Percentiles rank a stretch among this genome's conserved stretches.
Evolutionary conservation across 2,888 invertebrate genomes (phyloP).

Genomic region (Xylophagus ater): DNA sequence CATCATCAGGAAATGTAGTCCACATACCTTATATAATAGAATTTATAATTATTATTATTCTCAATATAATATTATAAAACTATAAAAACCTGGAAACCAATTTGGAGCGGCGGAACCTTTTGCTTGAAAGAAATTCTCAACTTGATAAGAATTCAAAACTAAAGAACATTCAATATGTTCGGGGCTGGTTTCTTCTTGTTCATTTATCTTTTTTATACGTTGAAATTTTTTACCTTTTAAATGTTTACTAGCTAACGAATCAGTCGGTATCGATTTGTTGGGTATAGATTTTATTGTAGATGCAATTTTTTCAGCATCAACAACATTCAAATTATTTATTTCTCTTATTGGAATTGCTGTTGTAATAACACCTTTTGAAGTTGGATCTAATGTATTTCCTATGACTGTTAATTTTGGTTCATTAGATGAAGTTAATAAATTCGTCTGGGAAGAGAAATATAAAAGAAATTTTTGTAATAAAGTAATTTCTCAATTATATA

Average conservation of each 20-base stretch:
- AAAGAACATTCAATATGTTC: slow-evolving; percentile 8
- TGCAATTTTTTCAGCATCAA: slow-evolving; percentile 9
- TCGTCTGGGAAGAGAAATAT: slow-evolving; percentile 6
- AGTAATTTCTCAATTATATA: too few species aligned
- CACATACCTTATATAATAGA: slow-evolving; percentile 8
- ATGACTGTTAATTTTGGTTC: slow-evolving; percentile 8
- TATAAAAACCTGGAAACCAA: slow-evolving; percentile 15
- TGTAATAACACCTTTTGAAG: slow-evolving; percentile 7
- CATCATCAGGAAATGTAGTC: slow-evolving; percentile 11
- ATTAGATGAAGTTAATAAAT: slow-evolving; percentile 10
- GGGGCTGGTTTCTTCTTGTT: background rate
- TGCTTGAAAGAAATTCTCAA: slow-evolving; percentile 13
- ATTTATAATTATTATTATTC: background rate
- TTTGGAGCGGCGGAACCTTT: slow-evolving; percentile 11
- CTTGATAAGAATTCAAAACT: slow-evolving; percentile 6
- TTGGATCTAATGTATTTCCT: slow-evolving; percentile 10
- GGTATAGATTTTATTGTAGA: slow-evolving; percentile 7
- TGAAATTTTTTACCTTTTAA: too few species aligned
- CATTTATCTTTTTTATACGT: background rate
- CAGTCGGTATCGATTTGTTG: slow-evolving; percentile 5
- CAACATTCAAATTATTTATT: slow-evolving; percentile 8
- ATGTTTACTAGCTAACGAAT: slow-evolving; percentile 3
- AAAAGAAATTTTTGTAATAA: too few species aligned
- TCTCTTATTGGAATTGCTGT: slow-evolving; percentile 10
- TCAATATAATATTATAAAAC: background rate